Conservation (phyloP, 2,113 vertebrate genomes). For the Peromyscus polionotus region DNA sequence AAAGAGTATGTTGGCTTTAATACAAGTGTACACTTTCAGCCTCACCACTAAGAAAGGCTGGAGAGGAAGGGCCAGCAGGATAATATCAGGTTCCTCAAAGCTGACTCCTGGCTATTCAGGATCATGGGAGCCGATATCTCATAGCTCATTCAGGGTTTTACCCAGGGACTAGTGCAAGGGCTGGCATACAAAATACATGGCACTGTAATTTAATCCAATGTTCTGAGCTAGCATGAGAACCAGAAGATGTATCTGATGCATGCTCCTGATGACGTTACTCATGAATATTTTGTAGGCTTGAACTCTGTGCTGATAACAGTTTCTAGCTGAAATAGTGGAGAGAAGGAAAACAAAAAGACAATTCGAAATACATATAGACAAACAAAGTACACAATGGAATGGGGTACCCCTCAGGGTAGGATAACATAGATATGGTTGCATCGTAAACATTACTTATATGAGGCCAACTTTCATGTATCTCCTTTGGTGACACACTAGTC, state of each 20-base stretch:
- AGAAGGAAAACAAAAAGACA: constrained; percentile 22
- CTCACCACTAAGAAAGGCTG: neutral
- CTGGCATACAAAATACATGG: constrained; percentile 27
- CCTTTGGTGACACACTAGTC: neutral
- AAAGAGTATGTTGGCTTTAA: constrained; percentile 5
- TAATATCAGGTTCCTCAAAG: neutral
- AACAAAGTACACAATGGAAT: neutral
- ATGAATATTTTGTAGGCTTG: neutral
- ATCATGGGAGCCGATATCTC: neutral
- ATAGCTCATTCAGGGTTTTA: neutral
- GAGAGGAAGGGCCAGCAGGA: neutral
- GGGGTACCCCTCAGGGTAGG: neutral
- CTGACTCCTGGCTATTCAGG: neutral
- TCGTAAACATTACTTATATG: neutral
- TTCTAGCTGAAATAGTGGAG: constrained; percentile 39
- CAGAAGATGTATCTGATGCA: neutral
- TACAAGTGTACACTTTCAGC: neutral
- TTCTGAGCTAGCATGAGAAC: neutral
- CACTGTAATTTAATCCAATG: constrained; percentile 25
- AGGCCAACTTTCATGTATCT: neutral
- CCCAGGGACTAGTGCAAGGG: neutral
- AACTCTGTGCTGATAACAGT: constrained; percentile 16
- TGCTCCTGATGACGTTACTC: neutral
- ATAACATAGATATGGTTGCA: neutral
- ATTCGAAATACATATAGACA: constrained; percentile 16